Evolutionary conservation across 1,140 invertebrate species (phyloP).

Genomic region (Cyrtorhinus lividipennis): DNA sequence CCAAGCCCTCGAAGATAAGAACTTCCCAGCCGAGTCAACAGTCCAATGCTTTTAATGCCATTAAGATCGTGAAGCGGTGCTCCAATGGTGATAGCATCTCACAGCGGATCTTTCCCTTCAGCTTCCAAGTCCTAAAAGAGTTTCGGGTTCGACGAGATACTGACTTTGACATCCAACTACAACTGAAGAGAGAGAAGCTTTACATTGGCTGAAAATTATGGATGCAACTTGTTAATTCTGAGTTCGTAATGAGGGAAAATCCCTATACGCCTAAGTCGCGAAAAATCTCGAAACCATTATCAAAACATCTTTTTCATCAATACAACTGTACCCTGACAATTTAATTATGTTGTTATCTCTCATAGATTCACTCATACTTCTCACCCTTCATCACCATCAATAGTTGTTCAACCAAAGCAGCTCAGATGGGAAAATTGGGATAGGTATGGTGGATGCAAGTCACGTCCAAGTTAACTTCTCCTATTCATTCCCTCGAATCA

Average conservation of each 20-base stretch:
- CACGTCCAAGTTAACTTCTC: no score
- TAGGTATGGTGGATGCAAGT: no score
- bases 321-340: not conserved
- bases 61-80: not conserved
- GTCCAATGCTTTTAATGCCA: not conserved
- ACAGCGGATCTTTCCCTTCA: not conserved
- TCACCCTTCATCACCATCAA: no score
- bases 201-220: not conserved
- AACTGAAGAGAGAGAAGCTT: not conserved
- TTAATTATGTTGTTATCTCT: no score
- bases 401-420: no score
- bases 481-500: no score
- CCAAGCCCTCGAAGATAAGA: not conserved
- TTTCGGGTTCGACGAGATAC: not conserved
- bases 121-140: not conserved
- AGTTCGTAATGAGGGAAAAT: not conserved
- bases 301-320: not conserved
- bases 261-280: not conserved
- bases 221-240: not conserved
- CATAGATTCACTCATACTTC: no score
- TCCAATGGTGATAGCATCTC: not conserved
- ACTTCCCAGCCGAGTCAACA: not conserved
- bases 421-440: no score
- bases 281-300: not conserved
- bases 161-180: not conserved